phyloP scores from a whole-genome alignment of 2,113 vertebrate genomes.

The Carlito syrichta region DNA sequence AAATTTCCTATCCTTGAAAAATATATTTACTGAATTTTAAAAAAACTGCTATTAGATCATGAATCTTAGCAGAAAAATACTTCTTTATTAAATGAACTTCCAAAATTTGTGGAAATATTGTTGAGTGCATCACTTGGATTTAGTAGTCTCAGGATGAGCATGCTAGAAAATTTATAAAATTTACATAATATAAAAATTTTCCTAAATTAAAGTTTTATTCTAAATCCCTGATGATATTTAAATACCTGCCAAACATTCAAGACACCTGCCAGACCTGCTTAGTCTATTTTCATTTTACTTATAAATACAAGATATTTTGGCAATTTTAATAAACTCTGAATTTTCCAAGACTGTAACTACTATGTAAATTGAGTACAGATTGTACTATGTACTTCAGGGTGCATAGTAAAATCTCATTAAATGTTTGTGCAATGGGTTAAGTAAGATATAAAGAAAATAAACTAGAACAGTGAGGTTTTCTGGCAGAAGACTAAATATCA shows the following conservation, averaged over 20 bases:
- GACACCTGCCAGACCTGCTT: background rate
- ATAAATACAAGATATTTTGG: background rate
- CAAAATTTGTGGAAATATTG: background rate
- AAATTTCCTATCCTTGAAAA: background rate
- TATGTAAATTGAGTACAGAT: background rate
- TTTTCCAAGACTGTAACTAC: background rate
- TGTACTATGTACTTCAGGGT: background rate
- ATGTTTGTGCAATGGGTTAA: background rate
- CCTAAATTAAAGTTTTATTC: background rate
- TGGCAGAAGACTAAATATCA: background rate
- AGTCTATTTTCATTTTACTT: background rate
- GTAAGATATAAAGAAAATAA: background rate
- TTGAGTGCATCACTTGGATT: background rate
- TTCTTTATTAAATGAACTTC: background rate
- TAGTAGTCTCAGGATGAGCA: background rate
- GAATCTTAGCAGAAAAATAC: background rate
- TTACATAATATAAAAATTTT: background rate
- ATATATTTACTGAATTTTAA: background rate
- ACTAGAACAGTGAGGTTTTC: background rate
- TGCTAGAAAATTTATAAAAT: background rate
- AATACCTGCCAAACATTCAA: background rate
- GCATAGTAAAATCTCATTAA: background rate
- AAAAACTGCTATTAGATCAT: no score
- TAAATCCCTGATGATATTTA: background rate
- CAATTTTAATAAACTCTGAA: background rate